Evolutionary conservation across 1,140 invertebrate genomes (phyloP), one percentile per base, ranked within the genome.

Genomic region (Formica exsecta): DNA sequence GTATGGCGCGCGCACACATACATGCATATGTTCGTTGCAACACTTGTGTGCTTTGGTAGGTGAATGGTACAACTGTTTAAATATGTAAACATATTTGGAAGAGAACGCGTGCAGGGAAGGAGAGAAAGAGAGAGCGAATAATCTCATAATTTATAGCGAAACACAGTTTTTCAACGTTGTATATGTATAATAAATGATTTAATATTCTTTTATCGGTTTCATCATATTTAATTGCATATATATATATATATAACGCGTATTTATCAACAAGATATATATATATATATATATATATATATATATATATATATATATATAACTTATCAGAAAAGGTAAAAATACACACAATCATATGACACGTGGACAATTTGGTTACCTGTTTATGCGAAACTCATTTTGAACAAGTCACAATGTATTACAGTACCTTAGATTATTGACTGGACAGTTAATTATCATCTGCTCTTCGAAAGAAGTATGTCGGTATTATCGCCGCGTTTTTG

Each of bases 371-470:
- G 11, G 44, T 29, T 9, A 25, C 61, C 6, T 29, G 61, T 41
- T 8, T 8, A 16, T 22, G 25, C 3, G 11, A 51, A 66, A 13
- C 9, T 59, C 13, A 57, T 81, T 80, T 71, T 54, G 25, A 80
- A 80, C 51, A 11, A 59, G n/a, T 22, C 29, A 41, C 54, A 32
- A 73, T 36, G 68, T 36, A 62, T 74, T 41, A 51, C 66, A n/a
- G 29, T 8, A 48, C 6, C 62, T 81, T 36, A 32, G 19, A 25
- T 57, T 73, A 73, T 66, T 41, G 73, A 51, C 13, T 11, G 32
- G 22, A 22, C 48, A 64, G 79, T 86, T 66, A 77, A 86, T 77
- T 88, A 89, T 89, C 80, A 73, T 84, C 85, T 77, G 59, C 68
- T 61, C n/a, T 38, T 32, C 25, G 57, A 66, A 48, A 83, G 54